phyloP scores from a whole-genome alignment of 2,113 vertebrate species.

The Microcebus lehilahytsara region DNA sequence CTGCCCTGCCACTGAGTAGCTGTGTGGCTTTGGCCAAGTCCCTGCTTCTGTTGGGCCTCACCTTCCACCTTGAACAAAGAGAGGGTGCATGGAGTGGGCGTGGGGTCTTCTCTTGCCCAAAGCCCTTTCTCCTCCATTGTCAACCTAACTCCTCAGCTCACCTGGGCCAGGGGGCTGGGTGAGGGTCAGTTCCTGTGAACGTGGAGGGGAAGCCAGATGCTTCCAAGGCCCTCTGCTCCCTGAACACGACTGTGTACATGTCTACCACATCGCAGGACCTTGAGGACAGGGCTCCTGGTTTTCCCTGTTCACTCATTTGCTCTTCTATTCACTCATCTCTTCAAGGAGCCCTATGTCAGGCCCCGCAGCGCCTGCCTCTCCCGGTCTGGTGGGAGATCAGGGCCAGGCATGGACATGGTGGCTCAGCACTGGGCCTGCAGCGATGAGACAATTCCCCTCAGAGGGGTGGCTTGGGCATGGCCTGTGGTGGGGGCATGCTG shows the following conservation, averaged over 20 bases:
- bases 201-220: background rate
- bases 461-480: background rate
- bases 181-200: background rate
- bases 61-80: background rate
- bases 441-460: background rate
- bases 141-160: background rate
- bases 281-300: background rate
- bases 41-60: background rate
- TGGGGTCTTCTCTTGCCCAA: background rate
- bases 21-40: background rate
- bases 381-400: background rate
- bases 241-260: too few species aligned
- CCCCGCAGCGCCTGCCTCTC: background rate
- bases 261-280: background rate
- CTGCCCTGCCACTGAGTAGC: background rate
- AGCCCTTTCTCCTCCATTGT: background rate
- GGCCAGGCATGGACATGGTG: background rate
- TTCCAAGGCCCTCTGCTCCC: background rate
- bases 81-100: accelerated
- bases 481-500: background rate
- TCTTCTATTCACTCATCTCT: background rate
- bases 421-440: background rate
- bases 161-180: background rate
- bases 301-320: background rate
- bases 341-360: background rate